phyloP scores from a whole-genome alignment of 2,888 invertebrate genomes.

The Lithophane leautieri region DNA sequence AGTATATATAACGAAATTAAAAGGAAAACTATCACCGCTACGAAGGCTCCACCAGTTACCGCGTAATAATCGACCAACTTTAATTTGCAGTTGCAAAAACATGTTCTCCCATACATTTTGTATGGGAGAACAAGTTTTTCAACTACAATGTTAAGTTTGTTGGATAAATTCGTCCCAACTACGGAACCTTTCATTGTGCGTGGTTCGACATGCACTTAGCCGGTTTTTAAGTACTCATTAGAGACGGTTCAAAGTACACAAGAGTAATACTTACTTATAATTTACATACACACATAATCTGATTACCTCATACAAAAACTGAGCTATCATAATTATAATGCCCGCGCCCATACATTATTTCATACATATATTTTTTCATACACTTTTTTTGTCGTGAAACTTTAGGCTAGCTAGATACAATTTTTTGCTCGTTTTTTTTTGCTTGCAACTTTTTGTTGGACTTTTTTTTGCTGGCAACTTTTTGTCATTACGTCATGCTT shows the following conservation, averaged over 20 bases:
- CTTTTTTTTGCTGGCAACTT: conserved; percentile 13
- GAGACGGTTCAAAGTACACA: conserved; percentile 29
- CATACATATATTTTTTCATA: conserved; percentile 31
- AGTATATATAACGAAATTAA: no score
- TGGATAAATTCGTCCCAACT: no score
- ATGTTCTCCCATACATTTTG: no score
- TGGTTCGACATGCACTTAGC: no score
- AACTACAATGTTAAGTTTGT: no score
- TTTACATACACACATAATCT: conserved; percentile 45
- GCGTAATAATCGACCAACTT: no score
- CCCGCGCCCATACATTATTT: conserved; percentile 40
- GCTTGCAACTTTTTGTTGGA: conserved; percentile 22
- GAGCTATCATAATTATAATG: conserved; percentile 23
- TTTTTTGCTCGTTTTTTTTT: conserved; percentile 40
- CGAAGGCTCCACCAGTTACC: no score
- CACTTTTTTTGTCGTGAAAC: conserved; percentile 27
- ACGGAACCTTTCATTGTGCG: no score
- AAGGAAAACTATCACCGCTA: no score
- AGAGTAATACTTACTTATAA: conserved; percentile 17
- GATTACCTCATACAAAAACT: conserved; percentile 40
- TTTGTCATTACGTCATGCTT: conserved; percentile 40
- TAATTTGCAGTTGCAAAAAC: no score
- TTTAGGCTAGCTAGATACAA: neutral
- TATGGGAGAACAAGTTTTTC: no score
- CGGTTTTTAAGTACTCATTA: conserved; percentile 13